These are phyloP conservation scores for western clawed frog (Xenopus tropicalis) DNA, from an alignment of 2,113 vertebrate genomes.

Conservation along the genomic window DNA sequence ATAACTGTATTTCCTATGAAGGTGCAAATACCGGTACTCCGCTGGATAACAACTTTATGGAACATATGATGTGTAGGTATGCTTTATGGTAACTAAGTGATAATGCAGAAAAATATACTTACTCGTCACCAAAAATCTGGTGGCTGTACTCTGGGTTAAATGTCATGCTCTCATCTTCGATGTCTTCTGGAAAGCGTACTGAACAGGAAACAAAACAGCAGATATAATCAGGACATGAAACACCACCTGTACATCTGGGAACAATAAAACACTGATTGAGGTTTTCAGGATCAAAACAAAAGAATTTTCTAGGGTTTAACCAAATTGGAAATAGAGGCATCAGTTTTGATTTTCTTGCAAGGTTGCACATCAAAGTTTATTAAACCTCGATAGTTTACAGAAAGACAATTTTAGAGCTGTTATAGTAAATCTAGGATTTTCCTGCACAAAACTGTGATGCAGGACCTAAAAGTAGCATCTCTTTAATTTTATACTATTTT, in stretches of 20 bases:
- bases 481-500: too few species aligned
- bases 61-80: too few species aligned
- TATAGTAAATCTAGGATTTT: background rate
- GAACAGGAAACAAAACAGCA: constrained; percentile 34
- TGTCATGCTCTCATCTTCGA: constrained; percentile 89
- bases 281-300: background rate
- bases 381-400: background rate
- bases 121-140: constrained; percentile 97
- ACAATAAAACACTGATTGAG: background rate
- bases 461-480: too few species aligned
- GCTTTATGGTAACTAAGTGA: too few species aligned
- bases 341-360: background rate
- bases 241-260: constrained; percentile 3
- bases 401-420: background rate
- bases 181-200: constrained; percentile 94
- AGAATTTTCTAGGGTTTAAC: background rate
- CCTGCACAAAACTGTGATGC: too few species aligned
- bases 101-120: constrained; percentile 59
- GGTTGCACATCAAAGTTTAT: background rate
- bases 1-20: too few species aligned
- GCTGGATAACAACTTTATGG: too few species aligned
- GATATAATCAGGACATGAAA: constrained; percentile 2
- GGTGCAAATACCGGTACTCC: too few species aligned
- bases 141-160: constrained; percentile 96
- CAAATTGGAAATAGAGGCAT: background rate